Percentiles rank a stretch among this genome's conserved stretches.
Evolutionary conservation across 2,888 invertebrate genomes (phyloP).

Genomic region (Philhelius pedissequus): DNA sequence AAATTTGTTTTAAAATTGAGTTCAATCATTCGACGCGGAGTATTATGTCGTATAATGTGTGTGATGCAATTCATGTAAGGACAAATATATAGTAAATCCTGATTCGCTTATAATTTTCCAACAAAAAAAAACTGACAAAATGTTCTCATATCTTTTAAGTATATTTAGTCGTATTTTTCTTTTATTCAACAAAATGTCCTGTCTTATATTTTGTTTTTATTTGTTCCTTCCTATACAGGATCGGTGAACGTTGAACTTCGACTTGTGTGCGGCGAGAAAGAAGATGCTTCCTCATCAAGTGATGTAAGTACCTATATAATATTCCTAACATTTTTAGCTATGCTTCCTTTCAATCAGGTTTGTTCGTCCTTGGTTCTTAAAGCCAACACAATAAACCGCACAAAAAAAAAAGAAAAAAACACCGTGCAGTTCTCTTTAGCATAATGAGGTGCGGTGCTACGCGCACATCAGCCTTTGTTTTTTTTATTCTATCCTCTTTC

Average conservation of each 20-base stretch:
- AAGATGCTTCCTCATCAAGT: conserved; percentile 55
- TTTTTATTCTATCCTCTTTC: conserved; percentile 13
- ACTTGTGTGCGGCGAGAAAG: conserved; percentile 48
- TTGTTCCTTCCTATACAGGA: conserved; percentile 7
- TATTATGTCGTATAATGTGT: neutral
- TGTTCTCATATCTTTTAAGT: conserved; percentile 24
- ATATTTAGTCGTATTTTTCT: conserved; percentile 12
- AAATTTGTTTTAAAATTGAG: no score
- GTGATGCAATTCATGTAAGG: neutral
- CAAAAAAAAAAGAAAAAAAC: conserved; percentile 10
- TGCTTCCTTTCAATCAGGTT: conserved; percentile 6
- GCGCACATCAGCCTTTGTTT: conserved; percentile 40
- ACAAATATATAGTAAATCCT: neutral
- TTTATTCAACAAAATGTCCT: conserved; percentile 32
- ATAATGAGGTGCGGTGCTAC: conserved; percentile 65
- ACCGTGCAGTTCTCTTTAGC: conserved; percentile 49
- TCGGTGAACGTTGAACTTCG: conserved; percentile 61
- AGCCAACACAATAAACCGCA: conserved; percentile 24
- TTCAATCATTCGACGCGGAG: neutral
- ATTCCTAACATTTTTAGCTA: conserved; percentile 41
- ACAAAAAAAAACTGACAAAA: conserved; percentile 21
- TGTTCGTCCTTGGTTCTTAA: neutral
- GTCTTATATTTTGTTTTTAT: conserved; percentile 9
- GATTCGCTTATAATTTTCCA: conserved; percentile 19
- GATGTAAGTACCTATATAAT: conserved; percentile 64